phyloP scores from a whole-genome alignment of 2,797 vertebrate species.

The Gambelia wislizenii region DNA sequence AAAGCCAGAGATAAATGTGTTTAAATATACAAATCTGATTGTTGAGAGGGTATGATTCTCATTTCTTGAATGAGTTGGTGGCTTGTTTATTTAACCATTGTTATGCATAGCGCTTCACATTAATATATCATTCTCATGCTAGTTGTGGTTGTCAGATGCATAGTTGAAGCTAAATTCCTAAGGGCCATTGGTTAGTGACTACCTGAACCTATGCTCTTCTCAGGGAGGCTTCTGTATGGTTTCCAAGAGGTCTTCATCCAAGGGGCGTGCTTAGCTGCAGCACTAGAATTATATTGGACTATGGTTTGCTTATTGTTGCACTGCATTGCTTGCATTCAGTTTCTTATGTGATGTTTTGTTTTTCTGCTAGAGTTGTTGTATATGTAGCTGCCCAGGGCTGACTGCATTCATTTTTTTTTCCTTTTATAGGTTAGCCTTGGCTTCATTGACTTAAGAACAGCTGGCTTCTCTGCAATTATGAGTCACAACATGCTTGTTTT shows the following conservation, averaged over 20 bases:
- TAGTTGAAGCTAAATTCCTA: neutral
- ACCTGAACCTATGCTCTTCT: neutral
- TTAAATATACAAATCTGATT: neutral
- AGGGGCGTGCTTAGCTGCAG: neutral
- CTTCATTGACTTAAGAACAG: constrained; percentile 18
- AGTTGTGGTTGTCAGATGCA: neutral
- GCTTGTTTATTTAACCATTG: neutral
- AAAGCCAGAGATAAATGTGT: too few relatives aligned
- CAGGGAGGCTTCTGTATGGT: neutral
- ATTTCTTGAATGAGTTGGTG: neutral
- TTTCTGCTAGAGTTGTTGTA: neutral
- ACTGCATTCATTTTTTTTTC: neutral
- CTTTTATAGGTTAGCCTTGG: constrained; percentile 33
- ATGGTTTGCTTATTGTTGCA: neutral
- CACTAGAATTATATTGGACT: neutral
- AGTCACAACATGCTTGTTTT: constrained; percentile 35
- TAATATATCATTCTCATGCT: neutral
- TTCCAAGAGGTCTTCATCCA: neutral
- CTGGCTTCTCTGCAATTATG: constrained; percentile 43
- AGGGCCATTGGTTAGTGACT: neutral
- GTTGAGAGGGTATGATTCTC: neutral
- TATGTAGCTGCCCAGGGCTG: neutral
- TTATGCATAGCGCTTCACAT: neutral
- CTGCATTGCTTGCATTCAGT: neutral
- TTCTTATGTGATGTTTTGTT: neutral